Evolutionary conservation across 2,797 vertebrate species (phyloP), one percentile per base, ranked within the genome.

Genomic region (Acrossocheilus fasciatus): DNA sequence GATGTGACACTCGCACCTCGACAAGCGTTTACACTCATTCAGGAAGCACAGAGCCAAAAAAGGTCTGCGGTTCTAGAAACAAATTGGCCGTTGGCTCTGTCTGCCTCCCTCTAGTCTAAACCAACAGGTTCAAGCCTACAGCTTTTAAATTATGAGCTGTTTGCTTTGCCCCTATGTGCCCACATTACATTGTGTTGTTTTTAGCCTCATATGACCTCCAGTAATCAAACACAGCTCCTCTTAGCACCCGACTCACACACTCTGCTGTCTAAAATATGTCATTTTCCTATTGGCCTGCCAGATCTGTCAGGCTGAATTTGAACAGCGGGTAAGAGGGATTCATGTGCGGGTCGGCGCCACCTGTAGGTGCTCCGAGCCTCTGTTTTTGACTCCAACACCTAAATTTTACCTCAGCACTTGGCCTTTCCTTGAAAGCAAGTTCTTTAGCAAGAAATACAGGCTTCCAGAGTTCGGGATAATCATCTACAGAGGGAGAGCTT

Each of bases 241-340:
- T 73, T 81, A 59, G 62, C 82, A 43, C 77, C 64, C 23, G 17
- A 59, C 52, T 78, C 89, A 93, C 93, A 93, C 92, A 94, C 92
- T 94, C 94, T 23, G 18, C 66, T 92, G 94, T 69, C 92, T 90
- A 91, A 89, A 96, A 96, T 95, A 95, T 94, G 94, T 96, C 91
- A 96, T 96, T 96, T 96, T 96, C 94, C 95, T 95, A 95, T 94
- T 95, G 94, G 94, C 92, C 93, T 96, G 95, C 95, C 95, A 95
- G 93, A 91, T 93, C 94, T 96, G 96, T 96, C 95, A 95, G 93
- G 94, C 92, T 92, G 91, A 93, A 96, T 96, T 94, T 95, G 87
- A 93, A 92, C 94, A 93, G 91, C 94, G 94, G 94, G 93, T 95
- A 93, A 95, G 84, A 88, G 45, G 62, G 94, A 93, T 81, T 86